Evolutionary conservation across 1,140 invertebrate species (phyloP), one percentile per base, ranked within the genome.

Genomic region (Anoplophora glabripennis): DNA sequence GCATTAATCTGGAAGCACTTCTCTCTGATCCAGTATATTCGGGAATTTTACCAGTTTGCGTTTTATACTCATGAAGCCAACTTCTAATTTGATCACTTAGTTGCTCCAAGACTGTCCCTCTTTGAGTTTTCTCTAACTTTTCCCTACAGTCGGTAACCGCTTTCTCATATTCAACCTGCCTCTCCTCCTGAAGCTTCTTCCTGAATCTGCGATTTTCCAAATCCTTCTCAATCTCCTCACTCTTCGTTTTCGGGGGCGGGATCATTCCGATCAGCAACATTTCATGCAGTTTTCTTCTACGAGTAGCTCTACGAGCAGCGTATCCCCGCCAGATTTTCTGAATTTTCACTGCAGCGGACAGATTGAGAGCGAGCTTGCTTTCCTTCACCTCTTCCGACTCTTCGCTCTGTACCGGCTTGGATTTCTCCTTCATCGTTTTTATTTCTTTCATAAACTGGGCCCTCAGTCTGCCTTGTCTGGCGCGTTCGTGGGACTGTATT

Each of bases 371-470:
- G 78, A 61, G 42, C 57, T 61, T 47, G 37, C 66, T 63, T 61
- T 84, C 78, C 37, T 79, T 78, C 17, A 80, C 78, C 9, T 76
- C 49, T 51, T 11, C 58, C 14, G 36, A 53, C 49, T 57, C 59
- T 15, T 60, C 81, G 41, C 46, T 58, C 36, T 75, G 72, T 57
- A 84, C 81, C 9, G 78, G 71, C 65, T 87, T 85, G 7, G 83
- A 80, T 68, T 84, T 88, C 62, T 91, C 88, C 75, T 90, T 92
- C 56, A 88, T 79, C 15, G 85, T 78, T 18, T 86, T 78, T 52
- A 96, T 91, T 77, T 95, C 92, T 74, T 89, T 89, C 89, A 96
- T 94, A 65, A 95, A 93, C 70, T 94, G 89, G 8, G 91, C 86
- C 62, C 93, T 79, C 4, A 90, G 64, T 41, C 92, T 78, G 17